Base-by-base conservation (phyloP, 2,888 invertebrate species). In the Lasius fuliginosus region DNA sequence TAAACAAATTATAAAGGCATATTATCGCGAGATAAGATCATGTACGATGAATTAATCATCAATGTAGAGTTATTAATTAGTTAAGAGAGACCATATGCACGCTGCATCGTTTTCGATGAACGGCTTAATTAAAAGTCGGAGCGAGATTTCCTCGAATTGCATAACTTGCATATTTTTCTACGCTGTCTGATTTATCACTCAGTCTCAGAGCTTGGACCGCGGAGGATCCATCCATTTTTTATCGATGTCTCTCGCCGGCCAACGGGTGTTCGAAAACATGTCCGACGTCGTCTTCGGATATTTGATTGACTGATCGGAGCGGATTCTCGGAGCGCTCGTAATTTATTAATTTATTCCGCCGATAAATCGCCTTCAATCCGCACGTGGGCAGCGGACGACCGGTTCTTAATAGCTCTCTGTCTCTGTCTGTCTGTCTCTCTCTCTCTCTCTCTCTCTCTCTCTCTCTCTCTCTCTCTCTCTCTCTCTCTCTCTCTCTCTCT, bases 331-430 rank as follows among this genome's bases (percentile, higher is more conserved):
- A 79, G 81, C 46, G 69, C n/a, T 53, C 60, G 85, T 90, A 88
- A 91, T 90, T 88, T 90, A 91, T 92, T 92, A 89, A 93, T 91
- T 87, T 91, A 92, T 92, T 89, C 92, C 42, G 46, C 46, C 86
- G 85, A 93, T 91, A 91, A 92, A 92, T 91, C 88, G 89, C 85
- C 85, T 85, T 88, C 83, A 87, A 90, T 89, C 88, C 87, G 88
- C 89, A 89, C 88, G 91, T 90, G 91, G 87, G 91, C 86, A 87
- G 89, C 85, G 76, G 75, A 81, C 82, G 79, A 81, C 84, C 86
- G 82, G 84, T 89, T 76, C 86, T 53, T 60, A 42, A 69, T 76
- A 40, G 49, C 36, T 65, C 65, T 42, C 27, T 74, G 49, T 60
- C 58, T 36, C 30, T n/a, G n/a, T n/a, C n/a, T n/a, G n/a, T n/a